Evolutionary conservation across 2,113 vertebrate genomes (phyloP).

Genomic region (Vanacampus margaritifer): DNA sequence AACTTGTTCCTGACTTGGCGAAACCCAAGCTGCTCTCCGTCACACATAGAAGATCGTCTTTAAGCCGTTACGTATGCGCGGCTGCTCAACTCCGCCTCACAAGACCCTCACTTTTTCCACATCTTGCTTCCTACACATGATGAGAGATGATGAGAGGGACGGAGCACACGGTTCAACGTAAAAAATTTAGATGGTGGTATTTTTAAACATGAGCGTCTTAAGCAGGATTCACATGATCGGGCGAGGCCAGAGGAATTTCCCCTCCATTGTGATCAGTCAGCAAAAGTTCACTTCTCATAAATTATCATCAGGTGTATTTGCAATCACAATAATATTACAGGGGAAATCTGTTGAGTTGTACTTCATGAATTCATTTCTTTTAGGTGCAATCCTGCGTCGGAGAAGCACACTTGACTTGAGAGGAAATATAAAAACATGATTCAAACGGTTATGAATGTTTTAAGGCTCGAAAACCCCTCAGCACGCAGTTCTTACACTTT

Average conservation of each 20-base stretch:
- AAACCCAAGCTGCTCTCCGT: slow-evolving; percentile 14
- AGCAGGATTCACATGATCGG: background rate
- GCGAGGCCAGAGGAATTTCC: background rate
- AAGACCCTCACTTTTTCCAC: slow-evolving; percentile 13
- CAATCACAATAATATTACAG: no score
- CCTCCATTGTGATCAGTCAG: slow-evolving; percentile 20
- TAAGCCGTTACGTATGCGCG: no score
- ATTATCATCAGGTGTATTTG: no score
- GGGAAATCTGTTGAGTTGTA: no score
- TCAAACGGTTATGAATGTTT: no score
- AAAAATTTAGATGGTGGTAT: slow-evolving; percentile 16
- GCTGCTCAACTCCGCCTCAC: background rate
- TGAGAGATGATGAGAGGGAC: slow-evolving; percentile 23
- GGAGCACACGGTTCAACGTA: slow-evolving; percentile 5
- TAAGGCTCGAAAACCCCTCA: no score
- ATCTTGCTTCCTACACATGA: slow-evolving; percentile 12
- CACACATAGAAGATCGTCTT: slow-evolving; percentile 11
- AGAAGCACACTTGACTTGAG: no score
- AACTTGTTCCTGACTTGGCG: slow-evolving; percentile 21
- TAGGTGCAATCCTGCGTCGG: no score
- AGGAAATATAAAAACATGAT: no score
- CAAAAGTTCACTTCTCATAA: background rate
- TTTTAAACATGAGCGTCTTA: background rate
- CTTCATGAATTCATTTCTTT: no score
- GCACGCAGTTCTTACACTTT: no score